A percentile compares a stretch with the other conserved stretches of the same genome.
Evolutionary conservation across 2,888 invertebrate species (phyloP).

Genomic region (Gortyna flavago): DNA sequence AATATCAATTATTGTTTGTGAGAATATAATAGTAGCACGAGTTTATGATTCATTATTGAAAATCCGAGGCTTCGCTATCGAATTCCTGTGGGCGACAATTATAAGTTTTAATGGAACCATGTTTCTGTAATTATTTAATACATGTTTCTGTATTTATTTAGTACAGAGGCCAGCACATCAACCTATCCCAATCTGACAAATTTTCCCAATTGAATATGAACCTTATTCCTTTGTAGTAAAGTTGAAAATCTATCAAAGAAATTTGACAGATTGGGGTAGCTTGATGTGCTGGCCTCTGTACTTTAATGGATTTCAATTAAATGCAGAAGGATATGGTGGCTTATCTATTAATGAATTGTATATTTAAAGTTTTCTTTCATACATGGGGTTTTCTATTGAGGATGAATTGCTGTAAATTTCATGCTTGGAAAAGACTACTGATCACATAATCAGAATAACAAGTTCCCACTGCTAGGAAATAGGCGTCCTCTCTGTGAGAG

Average conservation of each 20-base stretch:
- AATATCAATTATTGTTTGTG: slow-evolving; percentile 1
- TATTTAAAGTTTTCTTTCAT: neutral
- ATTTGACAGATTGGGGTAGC: too few species aligned
- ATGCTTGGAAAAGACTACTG: too few species aligned
- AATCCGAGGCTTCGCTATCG: slow-evolving; percentile 1
- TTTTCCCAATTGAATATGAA: too few species aligned
- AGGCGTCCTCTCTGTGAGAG: too few species aligned
- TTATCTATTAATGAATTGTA: neutral
- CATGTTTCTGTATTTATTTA: too few species aligned
- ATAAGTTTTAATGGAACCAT: slow-evolving; percentile 3
- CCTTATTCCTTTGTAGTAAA: too few species aligned
- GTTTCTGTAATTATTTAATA: neutral
- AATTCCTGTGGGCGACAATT: neutral
- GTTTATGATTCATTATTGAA: slow-evolving; percentile 27
- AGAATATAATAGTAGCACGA: neutral
- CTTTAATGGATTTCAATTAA: slow-evolving; percentile 7
- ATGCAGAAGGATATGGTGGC: neutral
- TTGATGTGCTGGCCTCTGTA: too few species aligned
- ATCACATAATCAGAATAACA: too few species aligned
- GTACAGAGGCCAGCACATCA: too few species aligned
- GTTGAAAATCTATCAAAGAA: too few species aligned
- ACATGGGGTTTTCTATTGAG: neutral
- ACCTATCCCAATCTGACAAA: too few species aligned
- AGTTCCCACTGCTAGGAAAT: too few species aligned
- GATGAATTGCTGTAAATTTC: neutral